Percentiles rank a stretch among this genome's conserved stretches.
These are phyloP conservation scores for Stylophora pistillata DNA, from an alignment of 64 coral and sea anemone genomes.

Conservation along the genomic window DNA sequence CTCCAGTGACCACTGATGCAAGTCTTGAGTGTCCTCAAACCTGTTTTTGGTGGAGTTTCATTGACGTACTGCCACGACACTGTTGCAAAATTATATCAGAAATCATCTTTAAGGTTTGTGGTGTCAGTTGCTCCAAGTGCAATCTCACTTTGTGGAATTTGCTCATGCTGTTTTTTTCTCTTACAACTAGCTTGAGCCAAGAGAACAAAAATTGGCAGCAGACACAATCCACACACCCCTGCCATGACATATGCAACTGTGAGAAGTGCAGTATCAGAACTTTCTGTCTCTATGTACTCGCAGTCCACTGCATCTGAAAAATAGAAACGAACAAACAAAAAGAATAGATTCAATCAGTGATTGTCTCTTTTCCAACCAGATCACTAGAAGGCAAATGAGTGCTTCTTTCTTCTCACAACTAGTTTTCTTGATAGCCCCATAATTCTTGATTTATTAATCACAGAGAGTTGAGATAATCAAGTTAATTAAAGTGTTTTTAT, in stretches of 20 bases:
- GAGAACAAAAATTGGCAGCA: conserved; percentile 93
- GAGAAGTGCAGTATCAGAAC: conserved; percentile 90
- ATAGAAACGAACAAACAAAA: background rate
- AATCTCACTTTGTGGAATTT: background rate
- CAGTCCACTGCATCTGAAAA: conserved; percentile 94
- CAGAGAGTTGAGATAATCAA: too few relatives aligned
- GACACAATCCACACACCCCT: conserved; percentile 91
- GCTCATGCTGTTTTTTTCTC: conserved; percentile 33
- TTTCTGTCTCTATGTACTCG: conserved; percentile 98
- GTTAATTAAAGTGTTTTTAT: too few relatives aligned
- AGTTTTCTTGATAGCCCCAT: too few relatives aligned
- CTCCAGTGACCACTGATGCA: too few relatives aligned
- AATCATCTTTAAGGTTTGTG: conserved; percentile 53
- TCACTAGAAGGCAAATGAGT: too few relatives aligned
- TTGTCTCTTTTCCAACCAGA: too few relatives aligned
- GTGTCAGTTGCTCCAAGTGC: background rate
- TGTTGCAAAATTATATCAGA: background rate
- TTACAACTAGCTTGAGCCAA: conserved; percentile 88
- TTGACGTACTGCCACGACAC: background rate
- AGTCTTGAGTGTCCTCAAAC: too few relatives aligned
- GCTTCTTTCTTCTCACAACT: too few relatives aligned
- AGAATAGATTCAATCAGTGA: background rate
- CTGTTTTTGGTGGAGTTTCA: too few relatives aligned
- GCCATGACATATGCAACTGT: conserved; percentile 99
- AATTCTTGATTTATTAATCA: too few relatives aligned